A percentile compares a stretch with the other conserved stretches of the same genome.
Evolutionary conservation across 2,797 vertebrate species (phyloP).

Genomic region (Botia kubotai): DNA sequence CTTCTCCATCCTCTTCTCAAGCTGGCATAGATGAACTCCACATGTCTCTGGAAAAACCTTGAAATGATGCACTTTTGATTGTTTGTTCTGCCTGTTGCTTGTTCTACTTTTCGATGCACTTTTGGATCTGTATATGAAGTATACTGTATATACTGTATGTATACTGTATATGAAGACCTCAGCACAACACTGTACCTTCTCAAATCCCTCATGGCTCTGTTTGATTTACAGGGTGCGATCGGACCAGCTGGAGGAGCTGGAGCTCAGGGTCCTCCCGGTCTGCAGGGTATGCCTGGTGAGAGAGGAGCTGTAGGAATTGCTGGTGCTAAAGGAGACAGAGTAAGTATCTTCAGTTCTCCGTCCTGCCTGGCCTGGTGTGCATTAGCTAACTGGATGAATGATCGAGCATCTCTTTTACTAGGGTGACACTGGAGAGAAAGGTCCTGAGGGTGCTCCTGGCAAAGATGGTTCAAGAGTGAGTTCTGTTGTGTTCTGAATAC

Average conservation of each 20-base stretch:
- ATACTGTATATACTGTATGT: too few species aligned
- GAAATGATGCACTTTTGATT: too few species aligned
- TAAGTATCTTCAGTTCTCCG: constrained; percentile 70
- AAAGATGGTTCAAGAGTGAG: constrained; percentile 95
- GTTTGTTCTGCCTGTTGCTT: too few species aligned
- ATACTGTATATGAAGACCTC: neutral
- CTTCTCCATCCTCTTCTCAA: neutral
- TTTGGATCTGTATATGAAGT: too few species aligned
- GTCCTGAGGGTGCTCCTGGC: constrained; percentile 92
- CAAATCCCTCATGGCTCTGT: neutral
- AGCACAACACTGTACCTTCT: neutral
- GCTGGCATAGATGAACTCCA: too few species aligned
- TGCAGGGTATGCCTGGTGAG: constrained; percentile 98
- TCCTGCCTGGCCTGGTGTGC: neutral
- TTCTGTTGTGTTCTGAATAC: constrained; percentile 49
- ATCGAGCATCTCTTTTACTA: constrained; percentile 62
- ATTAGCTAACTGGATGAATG: neutral
- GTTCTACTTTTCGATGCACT: too few species aligned
- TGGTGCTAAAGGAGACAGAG: constrained; percentile 95
- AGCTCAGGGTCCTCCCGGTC: constrained; percentile 89
- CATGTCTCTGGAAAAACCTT: too few species aligned
- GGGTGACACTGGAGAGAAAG: constrained; percentile 94
- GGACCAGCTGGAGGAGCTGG: constrained; percentile 86
- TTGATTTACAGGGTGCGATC: constrained; percentile 83
- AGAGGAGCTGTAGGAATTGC: constrained; percentile 90